These are phyloP conservation scores for Muscicapa adusta DNA, from an alignment of 2,113 vertebrate genomes.

Conservation along the genomic window DNA sequence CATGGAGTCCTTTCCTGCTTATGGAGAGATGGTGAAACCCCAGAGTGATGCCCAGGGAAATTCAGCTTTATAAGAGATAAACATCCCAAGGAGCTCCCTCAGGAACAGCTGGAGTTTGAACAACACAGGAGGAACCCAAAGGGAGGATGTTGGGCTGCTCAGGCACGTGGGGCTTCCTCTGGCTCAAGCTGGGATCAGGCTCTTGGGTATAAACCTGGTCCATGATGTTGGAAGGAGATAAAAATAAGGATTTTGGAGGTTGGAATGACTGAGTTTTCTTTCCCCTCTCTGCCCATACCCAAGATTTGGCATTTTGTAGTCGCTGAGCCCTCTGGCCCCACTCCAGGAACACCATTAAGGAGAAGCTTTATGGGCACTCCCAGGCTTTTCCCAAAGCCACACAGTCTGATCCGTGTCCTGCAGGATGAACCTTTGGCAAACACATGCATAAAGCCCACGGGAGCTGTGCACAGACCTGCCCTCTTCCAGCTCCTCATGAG, in stretches of 20 bases:
- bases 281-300: background rate
- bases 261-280: background rate
- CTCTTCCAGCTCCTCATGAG: accelerated
- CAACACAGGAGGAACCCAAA: accelerated
- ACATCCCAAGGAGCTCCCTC: background rate
- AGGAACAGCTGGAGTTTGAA: background rate
- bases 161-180: accelerated
- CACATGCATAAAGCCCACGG: accelerated
- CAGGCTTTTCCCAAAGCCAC: background rate
- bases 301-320: background rate
- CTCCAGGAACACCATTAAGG: slow-evolving; percentile 31
- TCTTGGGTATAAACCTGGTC: background rate
- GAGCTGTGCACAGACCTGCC: background rate
- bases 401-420: accelerated
- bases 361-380: background rate
- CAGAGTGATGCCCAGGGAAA: accelerated
- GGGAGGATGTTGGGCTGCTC: background rate
- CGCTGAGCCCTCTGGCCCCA: background rate
- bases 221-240: background rate
- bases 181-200: background rate
- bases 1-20: background rate
- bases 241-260: background rate
- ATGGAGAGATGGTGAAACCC: background rate
- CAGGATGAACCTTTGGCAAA: background rate
- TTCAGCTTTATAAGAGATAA: background rate